A percentile compares a stretch with the other conserved stretches of the same genome.
phyloP scores from a whole-genome alignment of 2,888 invertebrate genomes.

The Syrphus vitripennis region DNA sequence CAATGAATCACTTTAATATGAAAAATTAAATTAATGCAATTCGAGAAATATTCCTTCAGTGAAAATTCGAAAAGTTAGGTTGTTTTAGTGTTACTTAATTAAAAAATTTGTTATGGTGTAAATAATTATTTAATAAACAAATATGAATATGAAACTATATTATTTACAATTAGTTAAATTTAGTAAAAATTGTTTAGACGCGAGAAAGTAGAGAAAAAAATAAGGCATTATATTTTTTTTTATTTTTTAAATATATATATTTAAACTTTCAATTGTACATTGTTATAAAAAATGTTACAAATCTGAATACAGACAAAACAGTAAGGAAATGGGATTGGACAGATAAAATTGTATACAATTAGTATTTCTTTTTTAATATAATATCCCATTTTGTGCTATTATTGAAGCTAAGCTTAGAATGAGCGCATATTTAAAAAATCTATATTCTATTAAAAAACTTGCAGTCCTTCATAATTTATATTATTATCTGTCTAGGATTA shows the following conservation, averaged over 20 bases:
- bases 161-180: not conserved
- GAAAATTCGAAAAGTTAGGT: not conserved
- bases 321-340: constrained; percentile 54
- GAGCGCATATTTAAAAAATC: constrained; percentile 19
- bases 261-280: constrained; percentile 65
- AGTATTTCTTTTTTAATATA: constrained; percentile 19
- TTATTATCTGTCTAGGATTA: constrained; percentile 53
- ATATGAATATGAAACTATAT: not conserved
- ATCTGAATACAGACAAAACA: constrained; percentile 68
- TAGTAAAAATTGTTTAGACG: not conserved
- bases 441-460: not conserved
- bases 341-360: constrained; percentile 49
- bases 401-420: constrained; percentile 50
- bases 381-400: constrained; percentile 31
- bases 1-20: not conserved
- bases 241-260: constrained; percentile 40
- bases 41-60: not conserved
- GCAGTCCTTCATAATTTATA: constrained; percentile 37
- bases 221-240: constrained; percentile 7
- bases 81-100: not conserved
- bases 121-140: not conserved
- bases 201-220: constrained; percentile 19
- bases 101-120: not conserved
- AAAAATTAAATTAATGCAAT: not conserved
- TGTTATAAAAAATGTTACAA: constrained; percentile 65